phyloP scores from a whole-genome alignment of 2,113 vertebrate species.

The Alexandromys fortis region DNA sequence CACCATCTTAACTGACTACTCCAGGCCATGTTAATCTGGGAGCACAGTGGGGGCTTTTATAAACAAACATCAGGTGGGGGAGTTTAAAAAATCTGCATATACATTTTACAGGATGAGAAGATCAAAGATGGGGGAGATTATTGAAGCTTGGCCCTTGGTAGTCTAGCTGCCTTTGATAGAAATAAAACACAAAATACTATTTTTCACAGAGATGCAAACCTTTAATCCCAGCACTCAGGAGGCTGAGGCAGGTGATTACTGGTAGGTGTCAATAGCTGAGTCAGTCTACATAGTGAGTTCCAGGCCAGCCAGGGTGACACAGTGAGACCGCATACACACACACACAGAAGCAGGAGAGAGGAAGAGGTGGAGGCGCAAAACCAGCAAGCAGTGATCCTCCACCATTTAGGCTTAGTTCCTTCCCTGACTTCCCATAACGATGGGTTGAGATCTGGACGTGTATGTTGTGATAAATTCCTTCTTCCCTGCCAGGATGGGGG shows the following conservation, averaged over 20 bases:
- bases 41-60: background rate
- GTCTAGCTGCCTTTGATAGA: background rate
- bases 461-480: too few species aligned
- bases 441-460: too few species aligned
- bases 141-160: background rate
- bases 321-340: background rate
- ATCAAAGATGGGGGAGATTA: background rate
- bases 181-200: background rate
- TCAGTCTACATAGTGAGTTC: too few species aligned
- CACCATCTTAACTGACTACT: too few species aligned
- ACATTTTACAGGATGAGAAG: background rate
- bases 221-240: background rate
- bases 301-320: background rate
- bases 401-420: too few species aligned
- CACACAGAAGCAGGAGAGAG: background rate
- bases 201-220: background rate
- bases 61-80: background rate
- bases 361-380: background rate
- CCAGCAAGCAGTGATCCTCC: background rate
- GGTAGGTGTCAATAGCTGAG: background rate
- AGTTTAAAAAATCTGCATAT: background rate
- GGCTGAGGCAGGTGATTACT: background rate
- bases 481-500: too few species aligned
- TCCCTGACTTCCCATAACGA: too few species aligned
- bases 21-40: background rate